Evolutionary conservation across 2,113 vertebrate genomes (phyloP), one percentile per base, ranked within the genome.

Genomic region (Atlantisia rogersi): DNA sequence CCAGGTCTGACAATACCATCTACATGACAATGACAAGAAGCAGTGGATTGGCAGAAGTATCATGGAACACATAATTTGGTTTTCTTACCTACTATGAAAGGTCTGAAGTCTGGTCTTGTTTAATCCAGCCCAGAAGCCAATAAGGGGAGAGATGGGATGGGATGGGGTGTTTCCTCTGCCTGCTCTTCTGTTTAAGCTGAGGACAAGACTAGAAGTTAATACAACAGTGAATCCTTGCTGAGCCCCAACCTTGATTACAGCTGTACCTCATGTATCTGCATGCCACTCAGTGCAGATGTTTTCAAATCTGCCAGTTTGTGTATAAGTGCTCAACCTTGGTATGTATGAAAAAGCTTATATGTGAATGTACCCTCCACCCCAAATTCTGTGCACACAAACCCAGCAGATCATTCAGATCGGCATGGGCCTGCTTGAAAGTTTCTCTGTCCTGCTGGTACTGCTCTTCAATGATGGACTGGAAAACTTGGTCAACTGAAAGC

Each of bases 1-100:
- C 44, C 20, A 70, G n/a, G 18, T 63, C 40, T 81, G 31, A 42
- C 48, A 56, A 56, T 52, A 37, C 29, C 14, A 32, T 31, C 55
- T 44, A 53, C 31, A 35, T 24, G 22, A 19, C 21, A 59, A 40
- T 18, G 37, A 42, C 65, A n/a, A 63, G 58, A 82, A 60, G 37
- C 4, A 9, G 52, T 39, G 37, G 52, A 52, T 39, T 77, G 88
- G 73, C 73, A 79, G 28, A 56, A 84, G 26, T 48, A 81, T 60
- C 32, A 53, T 10, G 21, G 44, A 85, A 79, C 50, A 52, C 14
- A 26, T 29, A 0, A 17, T 52, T 75, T 71, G 10, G 70, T 88
- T 93, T 86, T 83, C 86, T 93, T 92, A 95, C 77, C 77, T 88
- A 35, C 32, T 70, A 6, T 18, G 26, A 81, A 40, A 82, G 16